These are phyloP conservation scores for Apodemia mormo DNA, from an alignment of 2,888 invertebrate species.

Conservation along the genomic window DNA sequence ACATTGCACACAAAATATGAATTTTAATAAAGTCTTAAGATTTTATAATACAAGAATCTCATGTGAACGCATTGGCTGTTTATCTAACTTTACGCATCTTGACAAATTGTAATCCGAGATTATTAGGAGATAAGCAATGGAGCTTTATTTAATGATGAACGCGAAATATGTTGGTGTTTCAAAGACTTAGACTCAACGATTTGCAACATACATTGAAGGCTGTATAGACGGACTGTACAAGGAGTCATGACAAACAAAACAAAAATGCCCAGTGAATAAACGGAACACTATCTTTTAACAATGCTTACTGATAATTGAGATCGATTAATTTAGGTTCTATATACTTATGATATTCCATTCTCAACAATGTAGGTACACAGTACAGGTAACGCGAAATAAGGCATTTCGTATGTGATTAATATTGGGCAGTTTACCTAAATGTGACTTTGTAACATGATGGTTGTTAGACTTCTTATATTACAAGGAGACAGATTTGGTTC, in stretches of 20 bases:
- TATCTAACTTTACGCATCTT: too few relatives aligned
- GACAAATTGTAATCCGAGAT: neutral
- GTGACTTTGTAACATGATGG: slow-evolving; percentile 34
- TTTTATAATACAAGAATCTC: too few relatives aligned
- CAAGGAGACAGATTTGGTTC: slow-evolving; percentile 50
- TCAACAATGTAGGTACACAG: slow-evolving; percentile 72
- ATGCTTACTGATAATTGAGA: slow-evolving; percentile 77
- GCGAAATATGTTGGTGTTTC: slow-evolving; percentile 11
- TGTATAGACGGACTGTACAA: slow-evolving; percentile 14
- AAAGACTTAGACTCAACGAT: slow-evolving; percentile 6
- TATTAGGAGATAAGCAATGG: neutral
- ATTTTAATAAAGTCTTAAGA: too few relatives aligned
- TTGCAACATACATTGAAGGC: slow-evolving; percentile 10
- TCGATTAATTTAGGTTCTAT: slow-evolving; percentile 73
- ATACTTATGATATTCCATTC: slow-evolving; percentile 64
- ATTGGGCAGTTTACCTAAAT: slow-evolving; percentile 36
- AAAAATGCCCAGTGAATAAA: slow-evolving; percentile 13
- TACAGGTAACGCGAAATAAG: slow-evolving; percentile 79
- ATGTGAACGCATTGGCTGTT: too few relatives aligned
- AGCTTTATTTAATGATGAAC: slow-evolving; percentile 3
- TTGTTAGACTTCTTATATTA: slow-evolving; percentile 38
- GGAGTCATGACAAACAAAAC: neutral
- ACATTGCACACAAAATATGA: too few relatives aligned
- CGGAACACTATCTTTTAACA: slow-evolving; percentile 32
- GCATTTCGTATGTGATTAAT: slow-evolving; percentile 59